These are phyloP conservation scores for Nasonia oneida DNA, from an alignment of 2,888 invertebrate genomes.

Conservation along the genomic window DNA sequence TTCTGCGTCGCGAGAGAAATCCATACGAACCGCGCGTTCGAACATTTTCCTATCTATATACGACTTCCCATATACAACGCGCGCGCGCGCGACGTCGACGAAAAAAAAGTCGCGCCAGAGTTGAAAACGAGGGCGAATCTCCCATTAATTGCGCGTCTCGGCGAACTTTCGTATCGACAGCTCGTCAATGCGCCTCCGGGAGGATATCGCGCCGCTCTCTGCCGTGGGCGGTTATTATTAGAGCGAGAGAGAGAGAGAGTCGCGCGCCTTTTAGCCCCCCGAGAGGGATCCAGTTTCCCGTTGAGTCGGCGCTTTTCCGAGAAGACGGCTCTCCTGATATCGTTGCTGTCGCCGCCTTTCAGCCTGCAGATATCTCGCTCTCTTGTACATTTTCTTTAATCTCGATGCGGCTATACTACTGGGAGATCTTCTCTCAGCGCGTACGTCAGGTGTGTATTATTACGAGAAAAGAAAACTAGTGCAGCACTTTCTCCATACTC, in stretches of 20 bases:
- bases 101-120: not conserved
- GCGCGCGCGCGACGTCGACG: too few relatives aligned
- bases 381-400: not conserved
- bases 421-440: not conserved
- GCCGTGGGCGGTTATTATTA: constrained; percentile 47
- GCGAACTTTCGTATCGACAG: constrained; percentile 49
- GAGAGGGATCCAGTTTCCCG: constrained; percentile 37
- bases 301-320: not conserved
- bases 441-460: not conserved
- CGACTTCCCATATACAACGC: not conserved
- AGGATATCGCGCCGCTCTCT: constrained; percentile 27
- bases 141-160: constrained; percentile 40
- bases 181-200: constrained; percentile 39
- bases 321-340: not conserved
- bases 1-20: not conserved
- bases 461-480: not conserved
- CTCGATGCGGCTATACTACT: not conserved
- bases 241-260: not conserved
- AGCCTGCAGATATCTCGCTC: not conserved
- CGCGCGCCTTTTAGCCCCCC: constrained; percentile 41
- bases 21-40: too few relatives aligned
- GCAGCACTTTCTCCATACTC: not conserved
- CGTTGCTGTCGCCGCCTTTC: not conserved
- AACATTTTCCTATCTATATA: not conserved
- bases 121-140: not conserved